phyloP scores from a whole-genome alignment of 1,140 invertebrate species.

The Drosophila pectinifera region DNA sequence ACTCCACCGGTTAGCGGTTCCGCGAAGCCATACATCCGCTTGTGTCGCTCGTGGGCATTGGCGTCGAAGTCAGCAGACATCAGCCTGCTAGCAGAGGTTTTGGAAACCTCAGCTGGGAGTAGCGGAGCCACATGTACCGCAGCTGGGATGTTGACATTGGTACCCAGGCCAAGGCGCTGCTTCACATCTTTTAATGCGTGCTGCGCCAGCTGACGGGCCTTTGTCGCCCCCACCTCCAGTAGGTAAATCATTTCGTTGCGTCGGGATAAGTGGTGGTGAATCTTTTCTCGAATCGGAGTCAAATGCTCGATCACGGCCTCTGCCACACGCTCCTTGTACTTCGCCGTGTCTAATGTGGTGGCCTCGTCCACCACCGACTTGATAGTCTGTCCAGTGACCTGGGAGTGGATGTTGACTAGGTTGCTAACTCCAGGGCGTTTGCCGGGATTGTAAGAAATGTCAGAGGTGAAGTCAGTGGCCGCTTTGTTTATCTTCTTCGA shows the following conservation, averaged over 20 bases:
- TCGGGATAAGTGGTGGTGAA: conserved; percentile 87
- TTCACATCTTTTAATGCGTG: conserved; percentile 90
- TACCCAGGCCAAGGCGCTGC: conserved; percentile 87
- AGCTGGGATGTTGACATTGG: conserved; percentile 30
- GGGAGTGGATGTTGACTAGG: conserved; percentile 93
- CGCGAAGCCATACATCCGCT: conserved; percentile 33
- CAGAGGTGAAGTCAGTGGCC: conserved; percentile 95
- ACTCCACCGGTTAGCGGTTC: conserved; percentile 5
- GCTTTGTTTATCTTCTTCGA: conserved; percentile 94
- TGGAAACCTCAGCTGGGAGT: conserved; percentile 33
- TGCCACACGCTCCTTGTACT: conserved; percentile 92
- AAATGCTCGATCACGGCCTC: conserved; percentile 91
- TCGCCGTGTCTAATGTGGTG: conserved; percentile 89
- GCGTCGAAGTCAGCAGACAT: conserved; percentile 25
- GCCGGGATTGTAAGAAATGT: conserved; percentile 92
- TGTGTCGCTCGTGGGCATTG: conserved; percentile 39
- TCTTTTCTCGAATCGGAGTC: conserved; percentile 89
- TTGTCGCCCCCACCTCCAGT: conserved; percentile 89
- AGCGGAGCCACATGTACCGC: conserved; percentile 37
- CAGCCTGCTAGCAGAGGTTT: conserved; percentile 46
- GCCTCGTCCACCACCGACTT: conserved; percentile 91
- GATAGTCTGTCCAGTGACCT: conserved; percentile 88
- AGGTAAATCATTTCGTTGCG: conserved; percentile 89
- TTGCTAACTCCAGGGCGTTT: conserved; percentile 94
- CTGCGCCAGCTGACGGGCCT: conserved; percentile 89